phyloP scores from a whole-genome alignment of 2,888 invertebrate species.

The Heliconius erato region DNA sequence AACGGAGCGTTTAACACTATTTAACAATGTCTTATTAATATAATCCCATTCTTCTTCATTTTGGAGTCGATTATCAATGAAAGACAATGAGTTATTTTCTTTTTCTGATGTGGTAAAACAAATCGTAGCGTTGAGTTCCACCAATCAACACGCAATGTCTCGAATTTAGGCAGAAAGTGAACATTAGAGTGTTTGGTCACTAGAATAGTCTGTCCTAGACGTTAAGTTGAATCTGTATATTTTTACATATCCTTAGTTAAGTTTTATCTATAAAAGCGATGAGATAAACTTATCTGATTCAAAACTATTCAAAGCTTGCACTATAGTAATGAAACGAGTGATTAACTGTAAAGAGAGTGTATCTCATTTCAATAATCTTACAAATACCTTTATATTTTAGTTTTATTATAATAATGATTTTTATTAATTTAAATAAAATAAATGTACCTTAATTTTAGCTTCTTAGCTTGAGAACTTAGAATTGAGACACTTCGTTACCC shows the following conservation, averaged over 20 bases:
- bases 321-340: background rate
- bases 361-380: background rate
- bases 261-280: background rate
- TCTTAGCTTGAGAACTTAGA: too few species aligned
- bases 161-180: background rate
- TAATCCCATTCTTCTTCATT: background rate
- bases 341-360: background rate
- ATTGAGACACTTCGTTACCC: too few species aligned
- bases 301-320: background rate
- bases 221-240: too few species aligned
- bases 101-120: too few species aligned
- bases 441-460: too few species aligned
- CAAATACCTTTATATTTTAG: background rate
- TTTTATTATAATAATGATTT: background rate
- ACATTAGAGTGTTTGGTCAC: background rate
- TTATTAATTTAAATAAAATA: background rate
- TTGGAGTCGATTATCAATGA: background rate
- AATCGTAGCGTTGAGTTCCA: too few species aligned
- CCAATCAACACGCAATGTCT: too few species aligned
- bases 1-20: background rate
- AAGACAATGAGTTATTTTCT: background rate
- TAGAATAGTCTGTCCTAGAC: too few species aligned
- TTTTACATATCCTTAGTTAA: too few species aligned
- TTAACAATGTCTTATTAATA: background rate
- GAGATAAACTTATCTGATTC: background rate